Evolutionary conservation across 2,888 invertebrate species (phyloP).

Genomic region (Reticulitermes lucifugus): DNA sequence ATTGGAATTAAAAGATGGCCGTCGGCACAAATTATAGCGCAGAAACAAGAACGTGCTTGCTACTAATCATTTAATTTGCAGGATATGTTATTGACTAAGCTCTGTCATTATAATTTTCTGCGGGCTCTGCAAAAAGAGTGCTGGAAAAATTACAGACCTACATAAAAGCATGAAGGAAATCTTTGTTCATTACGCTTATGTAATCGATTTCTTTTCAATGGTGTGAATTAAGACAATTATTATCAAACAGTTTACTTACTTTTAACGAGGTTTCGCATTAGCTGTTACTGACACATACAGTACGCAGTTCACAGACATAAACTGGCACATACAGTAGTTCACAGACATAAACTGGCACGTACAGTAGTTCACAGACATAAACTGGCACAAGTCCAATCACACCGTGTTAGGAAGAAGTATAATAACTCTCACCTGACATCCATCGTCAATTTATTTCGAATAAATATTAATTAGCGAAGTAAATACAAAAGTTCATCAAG

Average conservation of each 20-base stretch:
- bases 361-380: no score
- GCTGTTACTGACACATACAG: no score
- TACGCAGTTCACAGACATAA: no score
- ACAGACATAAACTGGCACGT: no score
- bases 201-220: not conserved
- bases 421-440: no score
- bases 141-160: not conserved
- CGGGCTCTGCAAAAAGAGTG: not conserved
- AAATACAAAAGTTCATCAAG: no score
- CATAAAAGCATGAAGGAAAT: not conserved
- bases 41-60: not conserved
- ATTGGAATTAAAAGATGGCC: not conserved
- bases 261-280: no score
- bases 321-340: no score
- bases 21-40: not conserved
- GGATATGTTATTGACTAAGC: not conserved
- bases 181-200: not conserved
- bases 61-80: slow-evolving; percentile 7
- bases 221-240: not conserved
- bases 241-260: not conserved
- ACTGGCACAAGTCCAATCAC: no score
- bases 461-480: no score
- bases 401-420: no score
- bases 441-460: no score
- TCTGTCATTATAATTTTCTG: slow-evolving; percentile 6